Percentiles rank a stretch among this genome's conserved stretches.
phyloP scores from a whole-genome alignment of 2,888 invertebrate genomes.

The Lapara coniferarum region DNA sequence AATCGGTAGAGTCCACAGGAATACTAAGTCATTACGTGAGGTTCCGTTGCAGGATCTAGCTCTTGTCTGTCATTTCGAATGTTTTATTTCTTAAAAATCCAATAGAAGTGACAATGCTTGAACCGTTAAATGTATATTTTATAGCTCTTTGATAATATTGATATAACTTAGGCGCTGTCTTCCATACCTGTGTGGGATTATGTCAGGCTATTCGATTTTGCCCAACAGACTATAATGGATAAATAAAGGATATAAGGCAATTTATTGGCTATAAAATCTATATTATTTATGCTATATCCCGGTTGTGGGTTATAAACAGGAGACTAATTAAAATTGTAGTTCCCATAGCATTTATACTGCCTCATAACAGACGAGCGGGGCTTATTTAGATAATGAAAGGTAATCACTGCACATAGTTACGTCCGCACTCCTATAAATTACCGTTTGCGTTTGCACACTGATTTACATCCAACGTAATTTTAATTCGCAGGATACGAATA shows the following conservation, averaged over 20 bases:
- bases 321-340: slow-evolving; percentile 52
- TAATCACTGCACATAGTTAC: slow-evolving; percentile 35
- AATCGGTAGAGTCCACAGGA: too few relatives aligned
- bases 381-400: slow-evolving; percentile 52
- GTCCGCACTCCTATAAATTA: slow-evolving; percentile 5
- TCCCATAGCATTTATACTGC: slow-evolving; percentile 59
- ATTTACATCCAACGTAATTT: neutral
- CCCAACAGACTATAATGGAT: too few relatives aligned
- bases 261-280: slow-evolving; percentile 2
- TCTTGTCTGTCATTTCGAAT: too few relatives aligned
- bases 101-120: too few relatives aligned
- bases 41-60: too few relatives aligned
- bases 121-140: too few relatives aligned
- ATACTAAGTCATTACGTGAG: too few relatives aligned
- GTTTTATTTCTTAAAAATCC: too few relatives aligned
- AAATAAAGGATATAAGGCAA: neutral
- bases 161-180: too few relatives aligned
- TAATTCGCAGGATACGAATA: slow-evolving; percentile 17
- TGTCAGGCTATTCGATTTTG: neutral
- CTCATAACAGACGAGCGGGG: slow-evolving; percentile 53
- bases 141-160: too few relatives aligned
- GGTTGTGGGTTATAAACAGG: slow-evolving; percentile 38
- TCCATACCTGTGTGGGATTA: too few relatives aligned
- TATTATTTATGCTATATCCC: neutral
- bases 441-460: neutral